Base-by-base conservation (phyloP, 2,113 vertebrate species). In the Coregonus clupeaformis region DNA sequence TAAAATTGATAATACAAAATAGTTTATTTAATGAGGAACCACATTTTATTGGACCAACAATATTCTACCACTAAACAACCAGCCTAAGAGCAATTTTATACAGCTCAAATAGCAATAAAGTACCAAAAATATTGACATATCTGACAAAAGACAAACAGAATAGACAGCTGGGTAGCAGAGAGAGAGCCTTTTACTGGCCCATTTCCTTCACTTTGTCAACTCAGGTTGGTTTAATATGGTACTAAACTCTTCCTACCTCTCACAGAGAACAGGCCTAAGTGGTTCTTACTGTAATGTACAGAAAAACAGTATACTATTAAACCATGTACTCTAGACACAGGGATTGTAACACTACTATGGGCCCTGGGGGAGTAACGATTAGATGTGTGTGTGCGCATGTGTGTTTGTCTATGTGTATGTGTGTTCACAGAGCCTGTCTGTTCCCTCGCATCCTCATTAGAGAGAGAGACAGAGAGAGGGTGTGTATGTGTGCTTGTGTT, bases 371-470 rank as follows among this genome's bases (percentile, higher is more conserved):
- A 83, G 80, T 72, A 82, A 42, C 11, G 16, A 75, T 5, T 76
- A 75, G 65, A 68, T 66, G 57, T 76, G 72, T 81, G 72, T 75
- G 75, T 77, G n/a, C n/a, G 75, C 72, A 72, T 20, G 11, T 36
- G 32, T 32, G 30, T 30, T 27, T 13, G n/a, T n/a, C n/a, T n/a
- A n/a, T n/a, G n/a, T n/a, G n/a, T n/a, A 68, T 66, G 57, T 76
- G 42, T 69, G 36, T 69, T 69, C 42, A 49, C 32, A 68, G 64
- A 49, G 64, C 75, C 62, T 24, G 80, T 73, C 74, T 81, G 81
- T 81, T 78, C 74, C 69, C 71, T 85, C 76, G 81, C 81, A 80
- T 80, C 59, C 85, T 90, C 88, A 90, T 90, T 90, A 90, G 81
- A 79, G 67, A 82, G 73, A 78, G 84, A 82, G 82, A 74, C 77